Base-by-base conservation (phyloP, 2,797 vertebrate genomes). In the Sternarchorhynchus goeldii region DNA sequence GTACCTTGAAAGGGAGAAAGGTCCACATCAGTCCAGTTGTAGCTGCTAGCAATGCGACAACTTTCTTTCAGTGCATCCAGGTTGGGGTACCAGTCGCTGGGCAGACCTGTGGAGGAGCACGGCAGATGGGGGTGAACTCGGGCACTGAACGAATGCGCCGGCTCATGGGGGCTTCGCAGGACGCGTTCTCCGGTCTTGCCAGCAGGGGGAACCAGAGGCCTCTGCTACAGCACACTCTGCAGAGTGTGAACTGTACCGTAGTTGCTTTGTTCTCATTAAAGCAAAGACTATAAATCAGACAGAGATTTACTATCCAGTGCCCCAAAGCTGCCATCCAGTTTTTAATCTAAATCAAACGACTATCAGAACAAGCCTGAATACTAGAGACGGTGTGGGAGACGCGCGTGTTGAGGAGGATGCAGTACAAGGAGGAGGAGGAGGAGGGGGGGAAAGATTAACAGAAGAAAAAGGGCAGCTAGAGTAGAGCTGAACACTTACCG, bases 1-100 rank as follows among this genome's bases (percentile, higher is more conserved):
- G 79, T 75, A 96, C 96, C 96, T 95, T 97, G 95, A 82, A 95
- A 97, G 87, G 96, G 96, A 86, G 95, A 96, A 87, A 97, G 95
- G 88, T 97, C 96, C 83, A 97, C 96, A 83, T 96, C 95, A 74
- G 95, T 94, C 96, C 96, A 97, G 92, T 97, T 97, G 90, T 95
- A 95, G 93, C 95, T 96, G 92, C 94, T 96, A 85, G 96, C 96
- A 84, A 96, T 96, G 81, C 96, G 95, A 92, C 95, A 97, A 92
- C 95, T 97, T 93, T 96, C 95, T 91, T 96, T 96, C 87, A 97
- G 93, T 89, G 95, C 94, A 88, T 97, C 96, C 88, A 97, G 91
- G 89, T 95, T 96, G 79, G 95, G 94, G 92, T 95, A 96, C 95
- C 95, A 96, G 91, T 96, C 95, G 81, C 90, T 92, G 78, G 93